Base-by-base conservation (phyloP, 2,888 invertebrate species). In the Hirudinaria manillensis region DNA sequence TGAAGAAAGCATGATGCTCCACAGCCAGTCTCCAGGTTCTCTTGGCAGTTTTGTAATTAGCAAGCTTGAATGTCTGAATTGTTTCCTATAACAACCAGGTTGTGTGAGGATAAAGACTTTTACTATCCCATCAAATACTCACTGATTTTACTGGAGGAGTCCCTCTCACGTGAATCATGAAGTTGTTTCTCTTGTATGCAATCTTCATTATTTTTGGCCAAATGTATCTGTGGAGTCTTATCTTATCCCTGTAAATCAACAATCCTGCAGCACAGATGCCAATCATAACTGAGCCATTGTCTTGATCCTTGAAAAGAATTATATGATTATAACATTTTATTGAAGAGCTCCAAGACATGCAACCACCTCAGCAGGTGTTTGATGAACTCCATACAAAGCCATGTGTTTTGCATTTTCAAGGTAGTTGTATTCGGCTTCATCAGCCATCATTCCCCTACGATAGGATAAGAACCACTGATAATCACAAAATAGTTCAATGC, bases 131-230 rank as follows among this genome's bases (percentile, higher is more conserved):
- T 61, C 13, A 61, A 61, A 61, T 7, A 61, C 61, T 61, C 61
- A 16, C 61, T 7, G 61, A 4, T 61, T 61, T 61, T 7, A 27
- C 61, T 61, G 24, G 61, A 27, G 61, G 61, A 61, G 61, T 61
- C 29, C 61, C 61, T 55, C 75, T 53, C n/a, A 77, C 65, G 88
- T 97, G 97, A 82, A 99, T 93, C 87, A 94, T 95, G 88, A 99
- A 99, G 85, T 94, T 93, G 87, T 95, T 94, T 75, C 96, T 90
- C 86, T 96, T 96, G 88, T 97, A 99, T 80, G 95, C 95, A 85
- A 99, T 94, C 88, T 99, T 99, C 78, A 98, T 88, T 83, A 99
- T 99, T 88, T 96, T 97, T 61, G 98, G 98, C 99, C 99, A 99
- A 61, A 95, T 94, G 88, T 98, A 98, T 77, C 97, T 91, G 87